Conservation (phyloP, 2,113 vertebrate genomes). For the Cinclus cinclus region DNA sequence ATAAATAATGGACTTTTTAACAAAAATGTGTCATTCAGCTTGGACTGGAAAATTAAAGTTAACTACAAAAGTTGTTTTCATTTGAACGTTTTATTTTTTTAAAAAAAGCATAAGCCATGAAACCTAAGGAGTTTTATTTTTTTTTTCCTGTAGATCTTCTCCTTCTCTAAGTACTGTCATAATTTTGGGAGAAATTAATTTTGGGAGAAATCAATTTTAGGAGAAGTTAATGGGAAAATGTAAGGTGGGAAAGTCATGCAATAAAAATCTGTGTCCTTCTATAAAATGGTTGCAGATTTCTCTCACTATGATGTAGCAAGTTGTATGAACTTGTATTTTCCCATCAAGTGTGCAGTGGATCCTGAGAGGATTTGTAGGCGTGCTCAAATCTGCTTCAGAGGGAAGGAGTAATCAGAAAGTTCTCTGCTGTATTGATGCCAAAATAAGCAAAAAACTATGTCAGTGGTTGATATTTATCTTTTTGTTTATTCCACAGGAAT, state of each 20-base stretch:
- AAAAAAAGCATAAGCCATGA: neutral
- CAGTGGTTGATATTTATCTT: neutral
- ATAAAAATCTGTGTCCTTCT: neutral
- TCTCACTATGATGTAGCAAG: neutral
- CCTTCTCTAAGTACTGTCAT: neutral
- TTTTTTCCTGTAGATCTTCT: neutral
- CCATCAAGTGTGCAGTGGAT: neutral
- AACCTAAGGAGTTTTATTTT: neutral
- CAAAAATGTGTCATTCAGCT: neutral
- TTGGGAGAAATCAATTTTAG: neutral
- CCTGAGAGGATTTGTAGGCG: neutral
- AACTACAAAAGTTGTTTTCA: neutral
- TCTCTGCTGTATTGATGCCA: neutral
- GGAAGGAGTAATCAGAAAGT: neutral
- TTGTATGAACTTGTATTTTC: neutral
- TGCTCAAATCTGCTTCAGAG: neutral
- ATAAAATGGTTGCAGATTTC: neutral
- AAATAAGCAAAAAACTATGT: neutral
- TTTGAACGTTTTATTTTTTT: neutral
- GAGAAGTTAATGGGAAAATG: neutral
- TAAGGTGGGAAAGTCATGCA: neutral
- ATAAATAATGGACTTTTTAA: neutral
- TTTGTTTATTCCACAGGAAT: neutral
- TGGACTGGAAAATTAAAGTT: neutral
- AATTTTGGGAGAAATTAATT: neutral